A percentile compares a stretch with the other conserved stretches of the same genome.
These are phyloP conservation scores for Macrophya annulata DNA, from an alignment of 2,888 invertebrate species.

Conservation along the genomic window DNA sequence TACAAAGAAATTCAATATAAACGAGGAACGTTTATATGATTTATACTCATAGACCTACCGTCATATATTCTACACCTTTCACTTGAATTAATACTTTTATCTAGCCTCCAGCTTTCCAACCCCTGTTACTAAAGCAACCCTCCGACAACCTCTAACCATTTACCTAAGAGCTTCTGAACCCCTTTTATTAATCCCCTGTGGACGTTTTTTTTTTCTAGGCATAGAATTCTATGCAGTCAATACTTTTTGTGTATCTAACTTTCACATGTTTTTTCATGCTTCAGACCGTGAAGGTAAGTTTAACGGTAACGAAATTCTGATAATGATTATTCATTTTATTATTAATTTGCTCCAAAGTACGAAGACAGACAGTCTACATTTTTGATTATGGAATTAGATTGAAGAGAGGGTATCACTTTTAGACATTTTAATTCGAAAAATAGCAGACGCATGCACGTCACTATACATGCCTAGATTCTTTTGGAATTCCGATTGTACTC, in stretches of 20 bases:
- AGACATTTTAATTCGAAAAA: too few species aligned
- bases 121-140: constrained; percentile 46
- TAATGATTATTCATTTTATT: background rate
- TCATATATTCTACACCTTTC: background rate
- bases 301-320: background rate
- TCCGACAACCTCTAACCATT: constrained; percentile 32
- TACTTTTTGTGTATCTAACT: constrained; percentile 6
- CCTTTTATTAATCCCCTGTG: constrained; percentile 25
- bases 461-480: too few species aligned
- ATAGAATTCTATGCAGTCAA: constrained; percentile 29
- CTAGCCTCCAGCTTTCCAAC: constrained; percentile 15
- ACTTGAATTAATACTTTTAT: constrained; percentile 28
- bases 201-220: background rate
- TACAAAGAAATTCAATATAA: background rate
- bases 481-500: too few species aligned
- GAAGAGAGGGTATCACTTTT: constrained; percentile 26
- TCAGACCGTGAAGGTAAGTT: background rate
- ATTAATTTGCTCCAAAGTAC: background rate
- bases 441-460: too few species aligned
- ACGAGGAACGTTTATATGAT: background rate
- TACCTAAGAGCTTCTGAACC: constrained; percentile 38
- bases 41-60: background rate
- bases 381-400: constrained; percentile 8
- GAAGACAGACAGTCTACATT: background rate
- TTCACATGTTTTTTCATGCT: constrained; percentile 9